These are phyloP conservation scores for Synodontis membranacea DNA, from an alignment of 2,113 vertebrate genomes.

Conservation along the genomic window DNA sequence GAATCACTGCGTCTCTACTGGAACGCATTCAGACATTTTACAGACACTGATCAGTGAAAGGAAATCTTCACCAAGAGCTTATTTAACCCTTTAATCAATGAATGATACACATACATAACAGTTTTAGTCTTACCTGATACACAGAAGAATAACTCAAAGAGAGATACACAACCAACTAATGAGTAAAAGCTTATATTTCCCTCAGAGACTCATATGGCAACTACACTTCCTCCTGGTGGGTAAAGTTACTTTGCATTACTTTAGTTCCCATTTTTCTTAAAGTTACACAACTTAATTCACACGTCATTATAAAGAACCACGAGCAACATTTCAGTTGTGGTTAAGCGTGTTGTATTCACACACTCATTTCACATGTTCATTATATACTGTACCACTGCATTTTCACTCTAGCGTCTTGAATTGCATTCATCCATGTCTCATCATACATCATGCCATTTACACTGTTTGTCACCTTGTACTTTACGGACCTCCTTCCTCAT, in stretches of 20 bases:
- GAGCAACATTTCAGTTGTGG: neutral
- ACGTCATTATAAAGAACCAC: neutral
- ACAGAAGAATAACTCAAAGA: neutral
- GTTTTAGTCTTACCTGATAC: slow-evolving; percentile 14
- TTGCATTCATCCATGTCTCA: no score
- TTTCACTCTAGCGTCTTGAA: no score
- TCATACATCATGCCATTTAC: no score
- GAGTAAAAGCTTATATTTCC: slow-evolving; percentile 7
- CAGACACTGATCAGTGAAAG: neutral
- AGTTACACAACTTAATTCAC: neutral
- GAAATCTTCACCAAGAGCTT: neutral
- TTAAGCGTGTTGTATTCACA: no score
- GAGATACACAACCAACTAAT: neutral
- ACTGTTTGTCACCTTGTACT: no score
- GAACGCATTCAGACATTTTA: neutral
- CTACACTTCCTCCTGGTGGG: neutral
- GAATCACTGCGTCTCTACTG: neutral
- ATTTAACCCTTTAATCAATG: neutral
- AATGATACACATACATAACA: neutral
- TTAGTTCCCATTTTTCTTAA: neutral
- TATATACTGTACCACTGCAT: no score
- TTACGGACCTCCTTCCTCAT: no score
- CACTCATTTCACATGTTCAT: no score
- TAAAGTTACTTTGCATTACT: neutral
- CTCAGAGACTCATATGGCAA: neutral